A percentile compares a stretch with the other conserved stretches of the same genome.
These are phyloP conservation scores for Barypeithes pellucidus DNA, from an alignment of 2,888 invertebrate genomes.

Conservation along the genomic window DNA sequence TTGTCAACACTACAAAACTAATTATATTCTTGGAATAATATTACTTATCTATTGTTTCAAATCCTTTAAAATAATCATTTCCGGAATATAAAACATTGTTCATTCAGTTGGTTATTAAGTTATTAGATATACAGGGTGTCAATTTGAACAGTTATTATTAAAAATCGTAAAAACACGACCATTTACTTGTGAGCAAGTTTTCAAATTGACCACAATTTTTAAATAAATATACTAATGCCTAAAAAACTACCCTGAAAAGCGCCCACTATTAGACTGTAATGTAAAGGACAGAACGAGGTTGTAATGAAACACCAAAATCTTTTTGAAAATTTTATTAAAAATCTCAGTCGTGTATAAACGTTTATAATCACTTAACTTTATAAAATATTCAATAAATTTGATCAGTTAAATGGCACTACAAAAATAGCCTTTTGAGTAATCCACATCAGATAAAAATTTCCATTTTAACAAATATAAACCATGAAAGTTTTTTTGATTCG, in stretches of 20 bases:
- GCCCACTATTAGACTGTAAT: too few species aligned
- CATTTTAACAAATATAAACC: conserved; percentile 1
- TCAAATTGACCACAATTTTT: background rate
- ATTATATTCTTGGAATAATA: background rate
- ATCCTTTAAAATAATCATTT: background rate
- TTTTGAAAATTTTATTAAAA: conserved; percentile 20
- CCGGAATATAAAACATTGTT: background rate
- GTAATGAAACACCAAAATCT: background rate
- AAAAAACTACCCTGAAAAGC: too few species aligned
- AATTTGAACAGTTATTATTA: too few species aligned
- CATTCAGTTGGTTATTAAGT: too few species aligned
- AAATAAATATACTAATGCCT: too few species aligned
- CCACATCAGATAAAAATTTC: conserved; percentile 2
- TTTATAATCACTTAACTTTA: conserved; percentile 12
- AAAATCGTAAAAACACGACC: too few species aligned
- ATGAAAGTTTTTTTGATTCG: conserved; percentile 7
- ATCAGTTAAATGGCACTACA: conserved; percentile 23
- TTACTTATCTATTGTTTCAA: background rate
- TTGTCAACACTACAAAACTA: background rate
- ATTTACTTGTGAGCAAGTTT: too few species aligned
- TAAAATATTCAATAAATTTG: conserved; percentile 19
- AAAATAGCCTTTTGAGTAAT: conserved; percentile 5
- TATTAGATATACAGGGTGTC: too few species aligned
- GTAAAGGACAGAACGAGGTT: too few species aligned
- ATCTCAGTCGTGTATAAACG: conserved; percentile 17